Conservation (phyloP, 2,888 invertebrate genomes). For the Romanomermis culicivorax region DNA sequence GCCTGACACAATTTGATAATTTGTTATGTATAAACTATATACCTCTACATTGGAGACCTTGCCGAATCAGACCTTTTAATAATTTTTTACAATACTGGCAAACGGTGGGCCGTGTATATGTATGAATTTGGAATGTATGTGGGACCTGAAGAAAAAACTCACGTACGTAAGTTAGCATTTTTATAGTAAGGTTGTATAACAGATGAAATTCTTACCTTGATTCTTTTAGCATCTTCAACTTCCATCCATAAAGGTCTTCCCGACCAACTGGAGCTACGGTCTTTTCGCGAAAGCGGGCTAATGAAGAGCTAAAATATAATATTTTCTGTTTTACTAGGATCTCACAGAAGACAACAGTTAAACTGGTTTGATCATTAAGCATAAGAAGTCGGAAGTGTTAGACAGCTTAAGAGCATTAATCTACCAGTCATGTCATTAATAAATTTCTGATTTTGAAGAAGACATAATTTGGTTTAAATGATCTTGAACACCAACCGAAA, state of each 20-base stretch:
- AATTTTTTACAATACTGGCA: conserved; percentile 88
- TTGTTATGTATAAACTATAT: background rate
- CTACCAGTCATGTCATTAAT: background rate
- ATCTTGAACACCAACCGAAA: no score
- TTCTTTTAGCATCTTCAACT: conserved; percentile 42
- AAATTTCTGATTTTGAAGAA: no score
- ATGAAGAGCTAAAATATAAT: background rate
- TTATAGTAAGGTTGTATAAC: background rate
- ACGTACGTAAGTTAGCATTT: background rate
- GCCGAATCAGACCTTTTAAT: conserved; percentile 67
- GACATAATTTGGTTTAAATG: no score
- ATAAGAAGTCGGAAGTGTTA: no score
- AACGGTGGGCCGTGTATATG: conserved; percentile 84
- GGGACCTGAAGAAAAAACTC: conserved; percentile 45
- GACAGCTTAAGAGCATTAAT: background rate
- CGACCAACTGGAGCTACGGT: conserved; percentile 31
- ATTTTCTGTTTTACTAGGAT: no score
- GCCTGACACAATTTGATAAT: background rate
- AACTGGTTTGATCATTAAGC: no score
- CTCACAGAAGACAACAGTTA: no score
- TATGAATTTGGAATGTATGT: conserved; percentile 87
- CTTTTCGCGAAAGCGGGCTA: conserved; percentile 23
- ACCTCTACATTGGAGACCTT: conserved; percentile 83
- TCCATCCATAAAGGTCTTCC: conserved; percentile 49
- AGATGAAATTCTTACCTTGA: conserved; percentile 28